Percentiles rank a stretch among this genome's conserved stretches.
phyloP scores from a whole-genome alignment of 2,797 vertebrate species.

The Propithecus deckenii region DNA sequence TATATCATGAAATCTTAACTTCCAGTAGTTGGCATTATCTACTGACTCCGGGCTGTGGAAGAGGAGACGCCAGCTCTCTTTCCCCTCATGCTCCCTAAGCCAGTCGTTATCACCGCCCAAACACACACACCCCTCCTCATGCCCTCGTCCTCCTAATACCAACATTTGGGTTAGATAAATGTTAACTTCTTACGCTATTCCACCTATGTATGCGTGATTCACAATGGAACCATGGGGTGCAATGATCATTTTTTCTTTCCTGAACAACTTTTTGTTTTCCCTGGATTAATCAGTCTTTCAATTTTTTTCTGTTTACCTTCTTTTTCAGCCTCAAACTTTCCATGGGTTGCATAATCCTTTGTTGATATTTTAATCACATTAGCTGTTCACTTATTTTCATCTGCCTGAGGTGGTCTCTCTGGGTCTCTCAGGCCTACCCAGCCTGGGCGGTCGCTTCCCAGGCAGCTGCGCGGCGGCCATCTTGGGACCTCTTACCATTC shows the following conservation, averaged over 20 bases:
- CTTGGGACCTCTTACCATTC: background rate
- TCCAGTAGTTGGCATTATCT: background rate
- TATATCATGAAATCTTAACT: background rate
- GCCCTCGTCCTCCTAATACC: too few species aligned
- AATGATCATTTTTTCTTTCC: background rate
- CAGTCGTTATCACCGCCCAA: background rate
- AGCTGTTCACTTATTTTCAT: background rate
- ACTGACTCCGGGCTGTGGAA: background rate
- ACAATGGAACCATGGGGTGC: background rate
- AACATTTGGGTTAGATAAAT: background rate
- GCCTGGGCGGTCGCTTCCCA: fast-evolving
- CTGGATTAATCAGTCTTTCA: background rate
- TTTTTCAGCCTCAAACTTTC: background rate
- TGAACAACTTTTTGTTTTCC: background rate
- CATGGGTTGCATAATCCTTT: background rate
- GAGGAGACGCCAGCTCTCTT: background rate
- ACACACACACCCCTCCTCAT: background rate
- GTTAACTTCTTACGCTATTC: background rate
- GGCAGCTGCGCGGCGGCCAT: fast-evolving
- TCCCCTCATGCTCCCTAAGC: background rate
- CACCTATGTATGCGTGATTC: background rate
- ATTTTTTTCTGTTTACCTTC: background rate
- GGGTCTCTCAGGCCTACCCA: background rate
- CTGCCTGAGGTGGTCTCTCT: background rate
- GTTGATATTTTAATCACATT: background rate